Conservation (phyloP, 1,140 invertebrate genomes). For the Trichoplusia ni region DNA sequence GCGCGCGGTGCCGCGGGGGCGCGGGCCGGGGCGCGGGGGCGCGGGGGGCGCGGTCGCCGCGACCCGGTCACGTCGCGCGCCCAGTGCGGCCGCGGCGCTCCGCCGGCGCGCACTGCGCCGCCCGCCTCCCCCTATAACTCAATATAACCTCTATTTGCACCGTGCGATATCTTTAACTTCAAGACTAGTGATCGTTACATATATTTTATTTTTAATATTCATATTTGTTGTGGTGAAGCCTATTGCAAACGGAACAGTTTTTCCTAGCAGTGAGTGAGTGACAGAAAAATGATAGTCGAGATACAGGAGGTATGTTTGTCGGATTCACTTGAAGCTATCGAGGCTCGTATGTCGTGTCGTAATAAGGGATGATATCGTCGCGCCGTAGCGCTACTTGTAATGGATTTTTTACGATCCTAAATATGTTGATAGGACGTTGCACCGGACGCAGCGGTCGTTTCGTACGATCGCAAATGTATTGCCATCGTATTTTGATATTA, state of each 20-base stretch:
- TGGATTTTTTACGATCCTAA: constrained; percentile 35
- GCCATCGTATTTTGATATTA: constrained; percentile 1
- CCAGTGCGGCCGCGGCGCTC: constrained; percentile 73
- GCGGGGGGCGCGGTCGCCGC: constrained; percentile 50
- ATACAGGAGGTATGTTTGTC: constrained; percentile 72
- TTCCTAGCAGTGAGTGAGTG: constrained; percentile 43
- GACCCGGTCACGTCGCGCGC: constrained; percentile 71
- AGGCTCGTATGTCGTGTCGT: constrained; percentile 22
- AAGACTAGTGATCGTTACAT: constrained; percentile 18
- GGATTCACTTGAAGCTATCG: constrained; percentile 13
- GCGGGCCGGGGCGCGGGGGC: constrained; percentile 29
- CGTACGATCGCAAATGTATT: background rate
- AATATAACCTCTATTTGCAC: constrained; percentile 31
- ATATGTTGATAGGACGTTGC: constrained; percentile 30
- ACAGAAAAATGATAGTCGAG: constrained; percentile 75
- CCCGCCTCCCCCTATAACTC: constrained; percentile 30
- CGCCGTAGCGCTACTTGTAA: constrained; percentile 15
- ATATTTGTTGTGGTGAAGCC: constrained; percentile 4
- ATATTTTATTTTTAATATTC: constrained; percentile 26
- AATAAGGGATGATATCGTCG: constrained; percentile 10
- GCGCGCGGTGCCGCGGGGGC: constrained; percentile 28
- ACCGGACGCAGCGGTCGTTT: constrained; percentile 33
- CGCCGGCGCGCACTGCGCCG: constrained; percentile 67
- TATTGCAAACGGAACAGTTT: constrained; percentile 39
- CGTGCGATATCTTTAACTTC: constrained; percentile 16